A percentile compares a stretch with the other conserved stretches of the same genome.
Conservation (phyloP, 2,888 invertebrate genomes). For the Andrena praecox region DNA sequence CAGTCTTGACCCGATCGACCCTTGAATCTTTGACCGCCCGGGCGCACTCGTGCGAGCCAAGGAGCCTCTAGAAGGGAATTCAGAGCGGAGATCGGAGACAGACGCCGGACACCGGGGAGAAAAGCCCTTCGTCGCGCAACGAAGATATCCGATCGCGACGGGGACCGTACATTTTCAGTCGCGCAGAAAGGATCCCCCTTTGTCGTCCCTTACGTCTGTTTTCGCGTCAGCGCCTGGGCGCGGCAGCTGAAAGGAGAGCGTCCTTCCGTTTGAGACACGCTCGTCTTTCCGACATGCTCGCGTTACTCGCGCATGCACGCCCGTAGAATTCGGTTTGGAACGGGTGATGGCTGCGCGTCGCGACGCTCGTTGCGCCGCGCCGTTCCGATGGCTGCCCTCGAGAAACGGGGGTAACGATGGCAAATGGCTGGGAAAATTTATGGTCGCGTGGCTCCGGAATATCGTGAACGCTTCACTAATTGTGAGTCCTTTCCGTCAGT, state of each 20-base stretch:
- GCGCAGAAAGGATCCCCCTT: background rate
- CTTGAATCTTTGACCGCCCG: conserved; percentile 15
- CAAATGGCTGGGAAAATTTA: conserved; percentile 27
- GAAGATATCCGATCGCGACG: conserved; percentile 30
- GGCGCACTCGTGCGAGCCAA: conserved; percentile 4
- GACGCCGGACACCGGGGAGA: conserved; percentile 15
- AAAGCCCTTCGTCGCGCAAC: conserved; percentile 13
- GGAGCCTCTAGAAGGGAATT: conserved; percentile 27
- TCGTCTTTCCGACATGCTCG: conserved; percentile 1
- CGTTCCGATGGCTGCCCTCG: background rate
- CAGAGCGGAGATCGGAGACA: conserved; percentile 51
- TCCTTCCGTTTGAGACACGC: conserved; percentile 37
- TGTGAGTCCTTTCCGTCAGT: too few relatives aligned
- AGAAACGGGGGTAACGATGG: background rate
- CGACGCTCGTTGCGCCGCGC: background rate
- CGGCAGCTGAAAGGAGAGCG: background rate
- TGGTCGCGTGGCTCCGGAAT: background rate
- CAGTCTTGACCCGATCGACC: background rate
- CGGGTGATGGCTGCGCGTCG: background rate
- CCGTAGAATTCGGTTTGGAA: conserved; percentile 24
- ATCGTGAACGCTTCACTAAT: background rate
- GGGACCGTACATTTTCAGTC: conserved; percentile 38
- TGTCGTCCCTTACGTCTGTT: conserved; percentile 3
- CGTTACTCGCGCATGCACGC: conserved; percentile 16
- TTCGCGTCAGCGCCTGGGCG: background rate